Conservation (phyloP, 2,113 vertebrate genomes). For the Eptatretus burgeri region DNA sequence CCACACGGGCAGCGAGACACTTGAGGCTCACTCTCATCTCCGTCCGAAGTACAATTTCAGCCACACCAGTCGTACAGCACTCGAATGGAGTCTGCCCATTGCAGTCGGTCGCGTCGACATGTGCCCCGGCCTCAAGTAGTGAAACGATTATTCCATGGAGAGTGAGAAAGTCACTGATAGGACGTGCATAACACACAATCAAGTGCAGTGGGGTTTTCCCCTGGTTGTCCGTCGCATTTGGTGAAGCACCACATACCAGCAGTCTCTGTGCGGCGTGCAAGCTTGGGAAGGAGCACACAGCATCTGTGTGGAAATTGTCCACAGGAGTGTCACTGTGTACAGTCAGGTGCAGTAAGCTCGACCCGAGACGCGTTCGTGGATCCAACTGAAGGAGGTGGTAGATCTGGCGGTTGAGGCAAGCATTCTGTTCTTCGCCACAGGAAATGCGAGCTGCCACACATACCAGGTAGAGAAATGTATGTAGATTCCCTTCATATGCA, state of each 20-base stretch:
- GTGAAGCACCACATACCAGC: slow-evolving; percentile 56
- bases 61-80: slow-evolving; percentile 79
- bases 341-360: slow-evolving; percentile 51
- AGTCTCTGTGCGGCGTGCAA: slow-evolving; percentile 62
- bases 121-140: slow-evolving; percentile 77
- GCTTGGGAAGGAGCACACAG: slow-evolving; percentile 81
- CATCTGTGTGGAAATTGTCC: slow-evolving; percentile 87
- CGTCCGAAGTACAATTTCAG: slow-evolving; percentile 83
- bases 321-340: slow-evolving; percentile 69
- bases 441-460: slow-evolving; percentile 83
- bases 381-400: slow-evolving; percentile 63
- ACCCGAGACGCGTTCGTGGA: slow-evolving; percentile 50
- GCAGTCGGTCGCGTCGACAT: slow-evolving; percentile 86
- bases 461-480: slow-evolving; percentile 70
- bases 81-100: slow-evolving; percentile 88
- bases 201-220: slow-evolving; percentile 76
- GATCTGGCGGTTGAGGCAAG: slow-evolving; percentile 66
- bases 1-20: slow-evolving; percentile 86
- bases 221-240: slow-evolving; percentile 54
- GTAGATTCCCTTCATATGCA: slow-evolving; percentile 77
- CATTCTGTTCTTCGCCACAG: slow-evolving; percentile 38
- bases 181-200: slow-evolving; percentile 89
- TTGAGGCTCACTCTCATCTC: slow-evolving; percentile 98
- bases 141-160: slow-evolving; percentile 85
- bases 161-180: slow-evolving; percentile 94